Evolutionary conservation across 2,888 invertebrate genomes (phyloP).

Genomic region (Itoplectis maculator): DNA sequence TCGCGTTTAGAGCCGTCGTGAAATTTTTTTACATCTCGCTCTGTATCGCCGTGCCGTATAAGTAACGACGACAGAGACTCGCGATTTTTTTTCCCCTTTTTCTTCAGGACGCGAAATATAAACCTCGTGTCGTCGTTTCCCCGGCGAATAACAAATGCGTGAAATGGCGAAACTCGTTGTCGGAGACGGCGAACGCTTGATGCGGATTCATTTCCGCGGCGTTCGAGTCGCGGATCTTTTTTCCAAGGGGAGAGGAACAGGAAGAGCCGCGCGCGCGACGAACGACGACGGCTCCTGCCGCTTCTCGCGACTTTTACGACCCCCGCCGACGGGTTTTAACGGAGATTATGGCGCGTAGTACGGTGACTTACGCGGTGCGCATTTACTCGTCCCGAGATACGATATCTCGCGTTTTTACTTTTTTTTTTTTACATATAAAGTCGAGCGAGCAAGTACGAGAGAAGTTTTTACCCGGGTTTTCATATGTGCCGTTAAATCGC

Average conservation of each 20-base stretch:
- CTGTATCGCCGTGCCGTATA: background rate
- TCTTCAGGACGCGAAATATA: background rate
- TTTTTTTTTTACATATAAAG: slow-evolving; percentile 44
- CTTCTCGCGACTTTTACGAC: slow-evolving; percentile 46
- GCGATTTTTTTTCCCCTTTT: background rate
- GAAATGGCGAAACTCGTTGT: slow-evolving; percentile 2
- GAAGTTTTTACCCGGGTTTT: slow-evolving; percentile 31
- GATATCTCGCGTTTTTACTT: slow-evolving; percentile 5
- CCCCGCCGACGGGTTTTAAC: slow-evolving; percentile 48
- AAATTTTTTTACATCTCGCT: background rate
- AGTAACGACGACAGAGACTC: background rate
- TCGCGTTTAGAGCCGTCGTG: background rate
- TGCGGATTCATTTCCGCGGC: background rate
- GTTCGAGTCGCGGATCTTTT: slow-evolving; percentile 10
- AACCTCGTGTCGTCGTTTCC: background rate
- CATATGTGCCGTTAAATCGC: slow-evolving; percentile 18
- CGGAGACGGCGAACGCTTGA: background rate
- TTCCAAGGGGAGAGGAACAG: background rate
- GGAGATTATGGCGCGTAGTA: slow-evolving; percentile 52
- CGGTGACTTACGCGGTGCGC: slow-evolving; percentile 30
- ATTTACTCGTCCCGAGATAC: slow-evolving; percentile 43
- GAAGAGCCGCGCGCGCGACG: no score
- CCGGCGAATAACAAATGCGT: background rate
- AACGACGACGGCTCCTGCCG: slow-evolving; percentile 32
- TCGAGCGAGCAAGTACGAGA: slow-evolving; percentile 9